Percentiles rank a stretch among this genome's conserved stretches.
Conservation (phyloP, 2,113 vertebrate species). For the Ceyx cyanopectus region DNA sequence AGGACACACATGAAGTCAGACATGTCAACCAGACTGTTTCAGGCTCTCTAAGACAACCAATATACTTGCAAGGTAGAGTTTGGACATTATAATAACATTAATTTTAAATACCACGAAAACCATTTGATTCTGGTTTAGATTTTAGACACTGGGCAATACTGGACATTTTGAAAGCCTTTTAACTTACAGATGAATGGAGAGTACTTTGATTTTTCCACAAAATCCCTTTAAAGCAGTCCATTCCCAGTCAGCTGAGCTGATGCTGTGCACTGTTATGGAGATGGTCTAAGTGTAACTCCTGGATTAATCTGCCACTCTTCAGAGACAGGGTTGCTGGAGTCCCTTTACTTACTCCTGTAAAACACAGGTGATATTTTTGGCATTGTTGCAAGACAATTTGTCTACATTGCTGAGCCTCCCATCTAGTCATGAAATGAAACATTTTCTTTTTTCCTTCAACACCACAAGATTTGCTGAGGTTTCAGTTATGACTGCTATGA, state of each 20-base stretch:
- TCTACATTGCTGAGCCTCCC: not conserved
- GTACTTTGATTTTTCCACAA: conserved; percentile 3
- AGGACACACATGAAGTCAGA: not conserved
- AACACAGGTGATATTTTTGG: conserved; percentile 25
- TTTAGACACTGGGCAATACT: not conserved
- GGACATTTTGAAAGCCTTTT: not conserved
- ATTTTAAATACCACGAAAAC: not conserved
- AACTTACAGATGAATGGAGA: not conserved
- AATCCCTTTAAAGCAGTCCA: not conserved
- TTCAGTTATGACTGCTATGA: conserved; percentile 22
- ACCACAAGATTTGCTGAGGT: conserved; percentile 32
- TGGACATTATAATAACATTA: not conserved
- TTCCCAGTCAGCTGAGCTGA: not conserved
- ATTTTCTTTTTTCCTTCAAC: conserved; percentile 32
- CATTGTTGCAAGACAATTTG: conserved; percentile 3
- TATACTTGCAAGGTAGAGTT: not conserved
- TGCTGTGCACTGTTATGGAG: not conserved
- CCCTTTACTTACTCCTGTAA: not conserved
- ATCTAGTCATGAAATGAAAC: not conserved
- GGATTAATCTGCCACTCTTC: not conserved
- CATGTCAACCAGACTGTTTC: not conserved
- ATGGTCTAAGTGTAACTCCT: not conserved
- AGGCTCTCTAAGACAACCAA: not conserved
- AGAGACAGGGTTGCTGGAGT: not conserved
- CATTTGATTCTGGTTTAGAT: not conserved